Evolutionary conservation across 2,888 invertebrate genomes (phyloP).

Genomic region (Pristionchus fissidentatus): DNA sequence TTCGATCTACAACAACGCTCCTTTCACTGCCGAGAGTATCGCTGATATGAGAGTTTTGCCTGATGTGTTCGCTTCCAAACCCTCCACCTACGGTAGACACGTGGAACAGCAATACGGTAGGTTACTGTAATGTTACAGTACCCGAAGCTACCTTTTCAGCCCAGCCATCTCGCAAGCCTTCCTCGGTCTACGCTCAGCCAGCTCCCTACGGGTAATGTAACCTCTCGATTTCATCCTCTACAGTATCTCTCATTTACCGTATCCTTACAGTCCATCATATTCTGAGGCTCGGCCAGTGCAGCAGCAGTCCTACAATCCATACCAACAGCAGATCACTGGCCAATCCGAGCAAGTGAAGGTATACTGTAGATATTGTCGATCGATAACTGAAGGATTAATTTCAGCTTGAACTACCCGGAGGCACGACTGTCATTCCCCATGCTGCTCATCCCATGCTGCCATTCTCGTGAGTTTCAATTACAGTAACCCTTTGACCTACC

Average conservation of each 20-base stretch:
- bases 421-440: conserved; percentile 21
- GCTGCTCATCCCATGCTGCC: conserved; percentile 40
- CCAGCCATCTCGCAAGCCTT: not conserved
- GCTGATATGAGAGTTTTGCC: conserved; percentile 1
- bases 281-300: conserved; percentile 5
- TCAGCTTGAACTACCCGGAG: conserved; percentile 24
- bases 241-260: no score
- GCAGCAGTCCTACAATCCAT: not conserved
- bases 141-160: not conserved
- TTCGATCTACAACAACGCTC: not conserved
- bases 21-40: conserved; percentile 40
- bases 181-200: conserved; percentile 8
- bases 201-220: conserved; percentile 19
- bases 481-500: not conserved
- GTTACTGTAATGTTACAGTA: not conserved
- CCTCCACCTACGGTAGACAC: not conserved
- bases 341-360: conserved; percentile 6
- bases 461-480: not conserved
- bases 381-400: not conserved
- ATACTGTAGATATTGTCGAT: not conserved
- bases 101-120: conserved; percentile 17
- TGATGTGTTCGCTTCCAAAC: conserved; percentile 2
- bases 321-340: not conserved
- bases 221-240: not conserved
- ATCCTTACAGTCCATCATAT: conserved; percentile 13